Base-by-base conservation (phyloP, 1,140 invertebrate genomes). In the Cherax destructor region DNA sequence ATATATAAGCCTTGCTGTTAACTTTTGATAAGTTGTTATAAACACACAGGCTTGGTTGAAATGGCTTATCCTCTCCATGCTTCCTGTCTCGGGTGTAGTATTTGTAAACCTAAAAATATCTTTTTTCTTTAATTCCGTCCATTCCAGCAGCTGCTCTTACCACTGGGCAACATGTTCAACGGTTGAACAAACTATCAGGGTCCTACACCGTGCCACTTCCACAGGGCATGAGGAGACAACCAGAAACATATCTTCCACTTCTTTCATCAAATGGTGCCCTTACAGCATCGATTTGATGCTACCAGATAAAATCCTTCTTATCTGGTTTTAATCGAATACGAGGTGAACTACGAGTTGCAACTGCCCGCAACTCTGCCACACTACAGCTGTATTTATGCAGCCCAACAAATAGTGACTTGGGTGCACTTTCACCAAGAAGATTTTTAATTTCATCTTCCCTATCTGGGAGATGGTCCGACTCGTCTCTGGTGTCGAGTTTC, bases 331-430 rank as follows among this genome's bases (percentile, higher is more conserved):
- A 85, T 80, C 16, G 9, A 4, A 80, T 50, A 11, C 49, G 79
- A 9, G 47, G n/a, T 18, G 47, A 21, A n/a, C 24, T 7, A 6
- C 24, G 11, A 7, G 52, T 10, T 10, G 49, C 18, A 1, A 49
- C 49, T 4, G 18, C 24, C 13, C 2, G 0, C 21, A 56, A 5
- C 16, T 24, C 6, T 6, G 16, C 10, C 49, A 50, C 7, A 50
- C n/a, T 16, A 49, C 79, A 50, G 79, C 79, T 80, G 79, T 80
- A 52, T 18, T 80, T 21, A 30, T 49, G 10, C 50, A 80, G 49
- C 4, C 49, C 61, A 5, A 5, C 2, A 13, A 65, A 18, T 13
- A 65, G 61, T 21, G 61, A 21, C 5, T 65, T 65, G 13, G 61
- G 61, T 16, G 61, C 61, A 56, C 9, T 56, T 10, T 56, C 13